Base-by-base conservation (phyloP, 2,888 invertebrate genomes). In the Nemotelus nigrinus region DNA sequence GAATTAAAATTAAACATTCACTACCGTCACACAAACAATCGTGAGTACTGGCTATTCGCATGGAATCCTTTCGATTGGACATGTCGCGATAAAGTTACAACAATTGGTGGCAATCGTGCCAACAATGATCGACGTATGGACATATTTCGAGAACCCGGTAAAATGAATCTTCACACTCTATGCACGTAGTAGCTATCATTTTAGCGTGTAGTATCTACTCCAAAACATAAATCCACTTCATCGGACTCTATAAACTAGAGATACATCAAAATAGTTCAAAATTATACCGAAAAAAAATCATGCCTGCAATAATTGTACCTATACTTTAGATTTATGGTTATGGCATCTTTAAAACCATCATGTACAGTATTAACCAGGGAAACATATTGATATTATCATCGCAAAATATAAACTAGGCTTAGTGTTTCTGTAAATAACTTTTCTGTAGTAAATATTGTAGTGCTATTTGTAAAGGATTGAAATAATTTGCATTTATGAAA, bases 11-110 rank as follows among this genome's bases (percentile, higher is more conserved):
- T 91, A 5, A 92, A 92, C 78, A 89, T 93, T 0, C 94, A 95
- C 84, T 95, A 93, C 82, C 88, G 89, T 0, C 90, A 91, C 77
- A 85, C 85, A 0, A 84, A 84, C 65, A 93, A 94, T 55, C 86
- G 89, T 0, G 91, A 92, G 78, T 92, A 92, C 81, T 92, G 93
- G 90, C 86, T 94, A 45, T 94, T 93, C 82, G 92, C 94, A 0
- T 95, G 94, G 90, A 94, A 94, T 83, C 90, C 93, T 64, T 92
- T 92, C 81, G 94, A 94, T 83, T 92, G 93, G 25, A 90, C 91
- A 44, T 95, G 95, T 80, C 86, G 88, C 6, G 88, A 88, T 80
- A 87, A 87, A 81, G 86, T 87, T 63, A 86, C 85, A 78, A 87
- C 87, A 1, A 86, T 87, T 55, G 87, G 87, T 25, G 87, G 87